phyloP scores from a whole-genome alignment of 2,113 vertebrate genomes.

The Coracopsis vasa region DNA sequence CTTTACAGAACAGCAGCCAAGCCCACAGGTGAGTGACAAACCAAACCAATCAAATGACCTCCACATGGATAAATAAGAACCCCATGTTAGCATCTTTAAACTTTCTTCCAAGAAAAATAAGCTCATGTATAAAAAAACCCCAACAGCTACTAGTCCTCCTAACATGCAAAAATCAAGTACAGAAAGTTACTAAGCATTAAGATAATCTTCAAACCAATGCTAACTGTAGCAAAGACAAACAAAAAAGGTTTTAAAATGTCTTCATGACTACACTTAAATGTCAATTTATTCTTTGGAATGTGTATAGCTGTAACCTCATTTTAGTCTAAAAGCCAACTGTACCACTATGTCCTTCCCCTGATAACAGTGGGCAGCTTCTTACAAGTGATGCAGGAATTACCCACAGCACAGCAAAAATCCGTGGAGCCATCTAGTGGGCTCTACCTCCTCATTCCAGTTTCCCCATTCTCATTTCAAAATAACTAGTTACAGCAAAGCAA shows the following conservation, averaged over 20 bases:
- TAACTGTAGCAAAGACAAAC: not conserved
- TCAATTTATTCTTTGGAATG: not conserved
- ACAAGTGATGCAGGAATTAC: not conserved
- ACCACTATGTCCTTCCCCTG: not conserved
- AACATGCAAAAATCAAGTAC: not conserved
- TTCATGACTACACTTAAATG: not conserved
- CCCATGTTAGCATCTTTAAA: not conserved
- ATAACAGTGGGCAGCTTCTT: not conserved
- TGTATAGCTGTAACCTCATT: not conserved
- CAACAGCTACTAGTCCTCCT: not conserved
- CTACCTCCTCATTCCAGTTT: not conserved
- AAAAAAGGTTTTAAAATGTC: not conserved
- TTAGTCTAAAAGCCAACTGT: not conserved
- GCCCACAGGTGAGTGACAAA: not conserved
- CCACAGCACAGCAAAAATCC: not conserved
- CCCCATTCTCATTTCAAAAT: not conserved
- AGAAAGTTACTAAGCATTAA: not conserved
- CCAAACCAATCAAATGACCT: not conserved
- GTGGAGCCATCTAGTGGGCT: slow-evolving; percentile 57
- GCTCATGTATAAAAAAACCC: not conserved
- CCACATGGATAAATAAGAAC: not conserved
- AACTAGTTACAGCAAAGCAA: not conserved
- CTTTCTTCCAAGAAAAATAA: not conserved
- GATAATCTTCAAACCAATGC: not conserved
- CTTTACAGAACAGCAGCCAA: not conserved